Evolutionary conservation across 2,113 vertebrate species (phyloP).

Genomic region (Lepus americanus): DNA sequence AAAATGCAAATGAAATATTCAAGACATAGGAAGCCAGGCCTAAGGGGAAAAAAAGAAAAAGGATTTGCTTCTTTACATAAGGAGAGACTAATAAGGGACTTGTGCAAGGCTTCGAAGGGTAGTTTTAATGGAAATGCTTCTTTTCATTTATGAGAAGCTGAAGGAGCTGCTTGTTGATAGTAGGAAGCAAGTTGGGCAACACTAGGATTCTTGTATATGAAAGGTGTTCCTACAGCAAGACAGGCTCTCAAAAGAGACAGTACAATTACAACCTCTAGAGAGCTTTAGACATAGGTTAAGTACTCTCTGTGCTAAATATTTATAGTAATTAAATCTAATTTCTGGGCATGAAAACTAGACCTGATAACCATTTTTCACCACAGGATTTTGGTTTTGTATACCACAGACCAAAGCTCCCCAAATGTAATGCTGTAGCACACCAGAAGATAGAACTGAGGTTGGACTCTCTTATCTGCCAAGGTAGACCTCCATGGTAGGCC

Average conservation of each 20-base stretch:
- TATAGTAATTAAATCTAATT: background rate
- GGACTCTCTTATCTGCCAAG: background rate
- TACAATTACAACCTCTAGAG: background rate
- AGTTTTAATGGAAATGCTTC: background rate
- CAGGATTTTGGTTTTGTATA: background rate
- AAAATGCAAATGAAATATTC: slow-evolving; percentile 23
- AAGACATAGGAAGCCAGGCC: background rate
- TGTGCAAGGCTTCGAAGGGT: background rate
- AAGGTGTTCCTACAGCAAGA: background rate
- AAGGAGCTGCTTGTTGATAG: background rate
- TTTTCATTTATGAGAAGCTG: background rate
- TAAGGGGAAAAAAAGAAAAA: background rate
- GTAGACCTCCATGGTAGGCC: background rate
- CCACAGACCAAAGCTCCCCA: background rate
- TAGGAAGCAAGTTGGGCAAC: background rate
- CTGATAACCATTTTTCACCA: background rate
- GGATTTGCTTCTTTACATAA: background rate
- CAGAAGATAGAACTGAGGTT: background rate
- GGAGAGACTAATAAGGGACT: background rate
- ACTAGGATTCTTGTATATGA: background rate
- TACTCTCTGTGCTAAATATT: background rate
- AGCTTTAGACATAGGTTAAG: background rate
- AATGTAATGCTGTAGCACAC: background rate
- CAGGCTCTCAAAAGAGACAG: background rate
- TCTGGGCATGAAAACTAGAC: background rate